phyloP scores from a whole-genome alignment of 2,797 vertebrate genomes.

The Syngnathus acus region DNA sequence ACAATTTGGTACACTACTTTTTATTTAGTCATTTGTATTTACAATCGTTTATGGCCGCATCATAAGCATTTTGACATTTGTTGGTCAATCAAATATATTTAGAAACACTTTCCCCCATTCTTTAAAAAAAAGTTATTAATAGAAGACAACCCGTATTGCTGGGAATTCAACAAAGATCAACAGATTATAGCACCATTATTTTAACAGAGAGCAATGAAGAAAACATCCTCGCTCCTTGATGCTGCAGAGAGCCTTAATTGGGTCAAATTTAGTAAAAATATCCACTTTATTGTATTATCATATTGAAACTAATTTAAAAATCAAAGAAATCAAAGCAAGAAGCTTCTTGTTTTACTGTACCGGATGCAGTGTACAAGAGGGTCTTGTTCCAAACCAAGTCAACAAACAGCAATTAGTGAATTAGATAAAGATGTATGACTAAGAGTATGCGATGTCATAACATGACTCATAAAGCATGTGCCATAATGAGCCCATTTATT shows the following conservation, averaged over 20 bases:
- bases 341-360: background rate
- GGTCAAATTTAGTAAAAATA: background rate
- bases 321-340: background rate
- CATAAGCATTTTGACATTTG: background rate
- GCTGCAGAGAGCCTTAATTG: background rate
- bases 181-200: too few relatives aligned
- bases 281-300: background rate
- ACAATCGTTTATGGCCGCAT: background rate
- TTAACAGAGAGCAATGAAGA: too few relatives aligned
- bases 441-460: slow-evolving; percentile 7
- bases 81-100: too few relatives aligned
- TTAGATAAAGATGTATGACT: background rate
- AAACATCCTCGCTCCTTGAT: too few relatives aligned
- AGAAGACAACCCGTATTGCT: too few relatives aligned
- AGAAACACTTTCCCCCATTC: too few relatives aligned
- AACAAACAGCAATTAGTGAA: background rate
- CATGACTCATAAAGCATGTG: slow-evolving; percentile 9
- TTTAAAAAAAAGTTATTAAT: too few relatives aligned
- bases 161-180: too few relatives aligned
- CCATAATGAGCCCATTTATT: slow-evolving; percentile 17
- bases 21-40: background rate
- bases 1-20: background rate
- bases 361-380: background rate
- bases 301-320: background rate
- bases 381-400: background rate